These are phyloP conservation scores for Gambelia wislizenii DNA, from an alignment of 2,797 vertebrate genomes.

Conservation along the genomic window DNA sequence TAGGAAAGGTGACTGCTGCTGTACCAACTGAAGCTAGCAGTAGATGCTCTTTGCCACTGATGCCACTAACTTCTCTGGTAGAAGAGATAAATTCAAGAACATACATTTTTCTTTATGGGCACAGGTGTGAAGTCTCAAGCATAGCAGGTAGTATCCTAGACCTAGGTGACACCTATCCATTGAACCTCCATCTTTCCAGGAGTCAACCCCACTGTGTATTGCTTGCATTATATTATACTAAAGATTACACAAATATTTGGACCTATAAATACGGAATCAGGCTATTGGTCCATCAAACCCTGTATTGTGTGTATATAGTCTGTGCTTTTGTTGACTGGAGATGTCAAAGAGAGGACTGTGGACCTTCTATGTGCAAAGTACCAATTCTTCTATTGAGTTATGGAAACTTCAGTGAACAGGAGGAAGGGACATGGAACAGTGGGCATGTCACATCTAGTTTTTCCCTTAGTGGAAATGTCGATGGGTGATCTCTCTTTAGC, in stretches of 20 bases:
- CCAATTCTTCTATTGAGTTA: background rate
- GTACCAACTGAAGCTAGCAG: too few relatives aligned
- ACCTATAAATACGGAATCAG: too few relatives aligned
- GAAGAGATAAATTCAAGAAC: too few relatives aligned
- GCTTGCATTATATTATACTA: background rate
- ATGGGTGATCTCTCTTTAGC: slow-evolving; percentile 22
- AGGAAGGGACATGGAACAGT: background rate
- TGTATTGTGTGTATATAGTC: background rate
- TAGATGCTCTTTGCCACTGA: too few relatives aligned
- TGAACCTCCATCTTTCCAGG: too few relatives aligned
- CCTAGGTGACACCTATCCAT: too few relatives aligned
- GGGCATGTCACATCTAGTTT: background rate
- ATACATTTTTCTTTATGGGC: too few relatives aligned
- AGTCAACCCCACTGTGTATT: too few relatives aligned
- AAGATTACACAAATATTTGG: background rate
- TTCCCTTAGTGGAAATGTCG: slow-evolving; percentile 27
- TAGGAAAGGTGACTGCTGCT: too few relatives aligned
- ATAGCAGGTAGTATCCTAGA: too few relatives aligned
- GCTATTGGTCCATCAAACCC: background rate
- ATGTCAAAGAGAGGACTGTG: background rate
- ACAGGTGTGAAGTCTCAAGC: too few relatives aligned
- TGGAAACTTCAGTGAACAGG: background rate
- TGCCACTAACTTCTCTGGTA: too few relatives aligned
- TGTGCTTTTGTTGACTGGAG: background rate
- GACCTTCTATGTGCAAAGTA: background rate